phyloP scores from a whole-genome alignment of 2,113 vertebrate species.

The Tupaia chinensis region DNA sequence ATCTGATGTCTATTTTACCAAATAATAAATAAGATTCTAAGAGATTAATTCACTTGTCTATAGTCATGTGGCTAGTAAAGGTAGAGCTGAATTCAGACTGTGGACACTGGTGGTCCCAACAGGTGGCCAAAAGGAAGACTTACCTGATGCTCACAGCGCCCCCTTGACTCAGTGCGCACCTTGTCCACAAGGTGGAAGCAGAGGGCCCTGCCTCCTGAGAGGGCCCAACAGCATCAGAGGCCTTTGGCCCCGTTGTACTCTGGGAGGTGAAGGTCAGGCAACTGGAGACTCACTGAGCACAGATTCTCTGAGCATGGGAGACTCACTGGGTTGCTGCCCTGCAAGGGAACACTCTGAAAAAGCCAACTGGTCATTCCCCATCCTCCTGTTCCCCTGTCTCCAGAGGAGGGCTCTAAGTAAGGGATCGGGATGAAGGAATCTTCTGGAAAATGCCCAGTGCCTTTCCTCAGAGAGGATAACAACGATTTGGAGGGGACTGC shows the following conservation, averaged over 20 bases:
- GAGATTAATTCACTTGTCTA: not conserved
- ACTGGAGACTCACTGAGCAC: not conserved
- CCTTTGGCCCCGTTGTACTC: not conserved
- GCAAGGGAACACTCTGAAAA: not conserved
- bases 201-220: not conserved
- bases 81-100: not conserved
- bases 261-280: not conserved
- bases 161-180: rapidly evolving
- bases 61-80: not conserved
- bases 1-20: not conserved
- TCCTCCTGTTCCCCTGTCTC: not conserved
- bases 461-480: conserved; percentile 31
- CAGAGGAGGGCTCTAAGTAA: not conserved
- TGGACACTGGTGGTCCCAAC: too few species aligned
- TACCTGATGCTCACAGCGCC: not conserved
- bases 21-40: not conserved
- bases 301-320: not conserved
- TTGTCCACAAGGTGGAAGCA: not conserved
- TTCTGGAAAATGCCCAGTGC: conserved; percentile 46
- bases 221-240: not conserved
- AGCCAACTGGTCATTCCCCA: not conserved
- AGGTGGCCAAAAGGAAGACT: not conserved
- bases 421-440: not conserved
- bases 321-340: not conserved
- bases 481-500: conserved; percentile 23